Percentiles rank a stretch among this genome's conserved stretches.
Evolutionary conservation across 2,888 invertebrate species (phyloP).

Genomic region (Dryobota labecula): DNA sequence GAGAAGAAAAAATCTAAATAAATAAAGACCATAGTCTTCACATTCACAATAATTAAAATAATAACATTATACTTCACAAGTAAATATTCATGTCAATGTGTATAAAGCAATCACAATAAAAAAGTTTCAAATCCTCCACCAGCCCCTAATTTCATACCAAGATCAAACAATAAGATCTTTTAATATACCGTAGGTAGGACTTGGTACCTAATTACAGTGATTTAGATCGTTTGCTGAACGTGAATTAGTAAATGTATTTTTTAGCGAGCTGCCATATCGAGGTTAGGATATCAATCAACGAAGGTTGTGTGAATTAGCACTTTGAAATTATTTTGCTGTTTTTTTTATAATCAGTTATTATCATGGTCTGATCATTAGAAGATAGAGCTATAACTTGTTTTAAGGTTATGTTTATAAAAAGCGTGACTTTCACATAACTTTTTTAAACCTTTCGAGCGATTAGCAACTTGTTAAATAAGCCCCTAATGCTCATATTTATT

Average conservation of each 20-base stretch:
- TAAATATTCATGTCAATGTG: too few species aligned
- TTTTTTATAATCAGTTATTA: conserved; percentile 12
- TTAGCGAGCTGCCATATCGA: conserved; percentile 21
- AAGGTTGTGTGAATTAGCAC: conserved; percentile 42
- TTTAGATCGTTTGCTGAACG: conserved; percentile 20
- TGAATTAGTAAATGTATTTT: conserved; percentile 42
- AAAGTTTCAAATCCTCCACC: background rate
- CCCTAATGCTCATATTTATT: too few species aligned
- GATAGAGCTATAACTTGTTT: background rate
- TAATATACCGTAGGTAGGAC: background rate
- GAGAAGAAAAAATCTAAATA: too few species aligned
- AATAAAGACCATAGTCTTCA: too few species aligned
- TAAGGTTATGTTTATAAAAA: background rate
- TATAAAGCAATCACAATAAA: too few species aligned
- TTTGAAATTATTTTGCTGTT: conserved; percentile 19
- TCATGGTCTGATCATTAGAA: background rate
- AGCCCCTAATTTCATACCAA: background rate
- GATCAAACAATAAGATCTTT: background rate
- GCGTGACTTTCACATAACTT: background rate
- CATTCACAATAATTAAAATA: too few species aligned
- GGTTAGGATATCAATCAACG: conserved; percentile 39
- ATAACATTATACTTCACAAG: too few species aligned
- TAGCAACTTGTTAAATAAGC: too few species aligned
- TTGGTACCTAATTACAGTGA: conserved; percentile 21
- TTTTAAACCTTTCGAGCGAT: too few species aligned